Conservation (phyloP, 2,888 invertebrate species). For the Actias luna region DNA sequence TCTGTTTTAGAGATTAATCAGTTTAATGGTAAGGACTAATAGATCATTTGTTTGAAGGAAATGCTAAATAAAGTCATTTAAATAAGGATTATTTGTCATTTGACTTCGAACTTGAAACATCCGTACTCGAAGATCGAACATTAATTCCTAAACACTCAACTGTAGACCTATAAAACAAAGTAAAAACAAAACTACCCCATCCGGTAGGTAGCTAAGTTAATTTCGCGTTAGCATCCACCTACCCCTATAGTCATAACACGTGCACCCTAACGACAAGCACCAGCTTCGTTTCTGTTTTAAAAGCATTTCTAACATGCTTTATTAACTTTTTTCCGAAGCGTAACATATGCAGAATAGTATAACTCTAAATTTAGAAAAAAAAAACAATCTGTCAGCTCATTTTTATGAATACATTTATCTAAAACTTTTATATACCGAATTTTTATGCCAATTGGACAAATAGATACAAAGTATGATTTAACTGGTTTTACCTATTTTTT, state of each 20-base stretch:
- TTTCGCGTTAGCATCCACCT: constrained; percentile 10
- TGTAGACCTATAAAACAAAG: not conserved
- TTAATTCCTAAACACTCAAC: not conserved
- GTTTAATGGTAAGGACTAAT: no score
- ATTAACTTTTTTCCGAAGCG: constrained; percentile 39
- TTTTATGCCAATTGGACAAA: no score
- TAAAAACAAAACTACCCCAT: not conserved
- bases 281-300: constrained; percentile 28
- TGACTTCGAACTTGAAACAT: no score
- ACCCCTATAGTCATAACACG: constrained; percentile 11
- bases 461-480: no score
- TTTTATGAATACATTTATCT: no score
- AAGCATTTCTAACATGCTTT: constrained; percentile 46
- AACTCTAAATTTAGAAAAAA: constrained; percentile 26
- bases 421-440: no score
- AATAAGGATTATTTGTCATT: no score
- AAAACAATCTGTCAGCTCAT: no score
- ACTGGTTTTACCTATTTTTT: no score
- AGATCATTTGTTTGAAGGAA: no score
- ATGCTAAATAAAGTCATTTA: no score
- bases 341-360: constrained; percentile 21
- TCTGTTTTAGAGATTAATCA: no score
- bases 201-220: constrained; percentile 10
- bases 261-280: constrained; percentile 12
- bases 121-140: not conserved